Percentiles rank a stretch among this genome's conserved stretches.
Conservation (phyloP, 2,888 invertebrate genomes). For the Anticlea derivata region DNA sequence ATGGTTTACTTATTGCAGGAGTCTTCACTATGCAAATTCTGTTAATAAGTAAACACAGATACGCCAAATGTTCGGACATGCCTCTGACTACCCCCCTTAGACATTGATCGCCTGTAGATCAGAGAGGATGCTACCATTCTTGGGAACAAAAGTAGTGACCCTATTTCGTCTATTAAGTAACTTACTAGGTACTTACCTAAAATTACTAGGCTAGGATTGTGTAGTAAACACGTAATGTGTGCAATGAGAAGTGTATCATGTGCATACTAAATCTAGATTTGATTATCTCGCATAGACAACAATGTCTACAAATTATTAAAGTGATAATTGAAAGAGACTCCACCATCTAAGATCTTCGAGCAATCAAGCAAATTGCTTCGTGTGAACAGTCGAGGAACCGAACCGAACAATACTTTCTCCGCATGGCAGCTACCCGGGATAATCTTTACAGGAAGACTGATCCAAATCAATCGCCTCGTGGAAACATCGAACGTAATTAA, state of each 20-base stretch:
- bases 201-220: too few species aligned
- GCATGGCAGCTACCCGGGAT: conserved; percentile 25
- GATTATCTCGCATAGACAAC: not conserved
- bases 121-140: too few species aligned
- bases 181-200: too few species aligned
- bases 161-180: too few species aligned
- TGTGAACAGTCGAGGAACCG: conserved; percentile 27
- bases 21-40: too few species aligned
- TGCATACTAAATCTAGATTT: not conserved
- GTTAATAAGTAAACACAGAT: too few species aligned
- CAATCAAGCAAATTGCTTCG: conserved; percentile 24
- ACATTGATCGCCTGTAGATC: too few species aligned
- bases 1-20: too few species aligned
- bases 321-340: conserved; percentile 2
- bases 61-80: too few species aligned
- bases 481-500: conserved; percentile 78
- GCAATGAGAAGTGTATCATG: not conserved
- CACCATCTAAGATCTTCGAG: not conserved
- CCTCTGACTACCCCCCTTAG: too few species aligned
- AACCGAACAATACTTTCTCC: conserved; percentile 29
- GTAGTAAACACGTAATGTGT: too few species aligned
- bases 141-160: too few species aligned
- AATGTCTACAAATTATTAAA: not conserved
- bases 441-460: conserved; percentile 65
- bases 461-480: conserved; percentile 72